These are phyloP conservation scores for Spea bombifrons DNA, from an alignment of 2,113 vertebrate genomes.

Conservation along the genomic window DNA sequence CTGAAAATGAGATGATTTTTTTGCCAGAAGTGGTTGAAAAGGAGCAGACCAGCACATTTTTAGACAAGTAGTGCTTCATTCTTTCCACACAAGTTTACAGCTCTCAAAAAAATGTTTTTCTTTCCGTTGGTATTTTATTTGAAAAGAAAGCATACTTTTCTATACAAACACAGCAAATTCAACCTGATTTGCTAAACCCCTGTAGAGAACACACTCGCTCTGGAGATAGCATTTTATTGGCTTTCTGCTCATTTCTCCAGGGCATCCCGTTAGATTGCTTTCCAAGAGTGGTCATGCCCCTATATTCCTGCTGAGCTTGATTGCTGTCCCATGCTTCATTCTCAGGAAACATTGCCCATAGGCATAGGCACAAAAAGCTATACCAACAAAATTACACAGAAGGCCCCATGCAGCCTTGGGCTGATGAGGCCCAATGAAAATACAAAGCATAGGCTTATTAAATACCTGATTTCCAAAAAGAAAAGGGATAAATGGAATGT, in stretches of 20 bases:
- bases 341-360: slow-evolving; percentile 55
- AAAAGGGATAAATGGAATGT: slow-evolving; percentile 49
- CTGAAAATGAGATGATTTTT: background rate
- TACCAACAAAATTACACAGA: slow-evolving; percentile 57
- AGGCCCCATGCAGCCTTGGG: slow-evolving; percentile 55
- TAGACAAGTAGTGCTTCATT: slow-evolving; percentile 3
- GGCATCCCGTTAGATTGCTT: slow-evolving; percentile 57
- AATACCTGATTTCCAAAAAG: slow-evolving; percentile 52
- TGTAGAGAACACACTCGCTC: slow-evolving; percentile 39
- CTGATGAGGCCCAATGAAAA: slow-evolving; percentile 52
- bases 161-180: slow-evolving; percentile 52
- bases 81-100: slow-evolving; percentile 31
- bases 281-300: slow-evolving; percentile 50
- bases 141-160: slow-evolving; percentile 55
- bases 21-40: background rate
- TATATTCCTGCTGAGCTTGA: slow-evolving; percentile 55
- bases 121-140: slow-evolving; percentile 51
- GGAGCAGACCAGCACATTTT: background rate
- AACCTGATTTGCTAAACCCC: slow-evolving; percentile 57
- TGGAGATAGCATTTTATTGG: slow-evolving; percentile 50
- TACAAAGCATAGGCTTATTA: slow-evolving; percentile 53
- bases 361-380: slow-evolving; percentile 53
- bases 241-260: slow-evolving; percentile 56
- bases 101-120: slow-evolving; percentile 20
- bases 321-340: slow-evolving; percentile 56